A percentile compares a stretch with the other conserved stretches of the same genome.
Evolutionary conservation across 2,888 invertebrate species (phyloP).

Genomic region (Aporophyla nigra): DNA sequence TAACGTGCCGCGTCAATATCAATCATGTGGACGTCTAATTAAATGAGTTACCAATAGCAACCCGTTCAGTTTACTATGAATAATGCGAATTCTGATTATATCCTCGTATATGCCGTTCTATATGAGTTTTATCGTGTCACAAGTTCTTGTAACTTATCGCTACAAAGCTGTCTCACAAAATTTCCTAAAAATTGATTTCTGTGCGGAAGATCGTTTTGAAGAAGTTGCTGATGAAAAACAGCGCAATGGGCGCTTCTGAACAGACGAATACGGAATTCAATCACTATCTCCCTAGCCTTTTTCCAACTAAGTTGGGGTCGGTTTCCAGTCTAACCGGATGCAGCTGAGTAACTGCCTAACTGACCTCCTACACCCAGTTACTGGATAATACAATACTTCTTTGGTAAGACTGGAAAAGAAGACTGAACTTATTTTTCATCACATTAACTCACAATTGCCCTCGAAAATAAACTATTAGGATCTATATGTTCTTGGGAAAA

Average conservation of each 20-base stretch:
- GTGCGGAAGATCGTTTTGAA: not conserved
- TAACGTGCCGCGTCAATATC: conserved; percentile 48
- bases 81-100: conserved; percentile 51
- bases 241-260: not conserved
- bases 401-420: no score
- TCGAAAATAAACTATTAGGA: not conserved
- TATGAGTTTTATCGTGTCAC: conserved; percentile 31
- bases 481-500: not conserved
- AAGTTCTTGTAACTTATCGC: conserved; percentile 7
- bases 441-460: not conserved
- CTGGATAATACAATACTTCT: no score
- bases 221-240: not conserved
- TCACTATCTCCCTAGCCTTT: no score
- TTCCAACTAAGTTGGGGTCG: no score
- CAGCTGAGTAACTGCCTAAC: no score
- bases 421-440: not conserved
- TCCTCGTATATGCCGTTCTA: not conserved
- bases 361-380: no score
- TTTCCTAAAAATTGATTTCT: not conserved
- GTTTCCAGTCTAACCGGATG: no score
- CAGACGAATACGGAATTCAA: not conserved
- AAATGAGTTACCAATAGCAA: conserved; percentile 43
- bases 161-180: not conserved
- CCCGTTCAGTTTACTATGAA: conserved; percentile 24
- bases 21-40: conserved; percentile 60